Base-by-base conservation (phyloP, 2,797 vertebrate genomes). In the Triplophysa bombifrons region DNA sequence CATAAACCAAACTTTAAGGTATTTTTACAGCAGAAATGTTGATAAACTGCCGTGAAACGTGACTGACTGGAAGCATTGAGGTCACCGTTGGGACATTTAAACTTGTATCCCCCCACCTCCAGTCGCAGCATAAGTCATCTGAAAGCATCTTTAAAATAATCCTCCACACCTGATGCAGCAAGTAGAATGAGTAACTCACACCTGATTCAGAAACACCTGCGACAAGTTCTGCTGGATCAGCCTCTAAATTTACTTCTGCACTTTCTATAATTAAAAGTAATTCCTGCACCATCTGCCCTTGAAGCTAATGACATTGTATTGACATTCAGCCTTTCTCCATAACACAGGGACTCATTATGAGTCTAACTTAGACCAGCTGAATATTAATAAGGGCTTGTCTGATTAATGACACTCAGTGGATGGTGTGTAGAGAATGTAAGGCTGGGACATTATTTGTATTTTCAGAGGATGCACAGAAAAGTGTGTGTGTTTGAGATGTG, bases 341-440 rank as follows among this genome's bases (percentile, higher is more conserved):
- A 56, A 78, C 65, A 65, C 75, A 72, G 74, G 70, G 79, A 78
- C 75, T 84, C 78, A 83, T 85, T 82, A 86, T 84, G 85, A 84
- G 80, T 82, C 46, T 72, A 72, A 80, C 80, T n/a, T 82, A 81
- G 81, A 81, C 70, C 66, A 80, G 65, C 38, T 61, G 83, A 85
- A 88, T 87, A 85, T 86, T 84, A 90, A 88, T 84, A 53, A 86
- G 84, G 64, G 55, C 82, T 78, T 78, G 80, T 80, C 78, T 72
- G 73, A 75, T 80, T 85, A 86, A 88, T 85, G 81, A 83, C 78
- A 79, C 56, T 76, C 64, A 19, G 80, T 30, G 53, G 80, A 80
- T 61, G 61, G 78, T 84, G 81, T 82, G 70, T 74, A 73, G 80
- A 84, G 69, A 56, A 64, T 74, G 27, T 61, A 48, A 70, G 70